Percentiles rank a stretch among this genome's conserved stretches.
These are phyloP conservation scores for Notarius lentiginosus DNA, from an alignment of 2,113 vertebrate genomes.

Conservation along the genomic window DNA sequence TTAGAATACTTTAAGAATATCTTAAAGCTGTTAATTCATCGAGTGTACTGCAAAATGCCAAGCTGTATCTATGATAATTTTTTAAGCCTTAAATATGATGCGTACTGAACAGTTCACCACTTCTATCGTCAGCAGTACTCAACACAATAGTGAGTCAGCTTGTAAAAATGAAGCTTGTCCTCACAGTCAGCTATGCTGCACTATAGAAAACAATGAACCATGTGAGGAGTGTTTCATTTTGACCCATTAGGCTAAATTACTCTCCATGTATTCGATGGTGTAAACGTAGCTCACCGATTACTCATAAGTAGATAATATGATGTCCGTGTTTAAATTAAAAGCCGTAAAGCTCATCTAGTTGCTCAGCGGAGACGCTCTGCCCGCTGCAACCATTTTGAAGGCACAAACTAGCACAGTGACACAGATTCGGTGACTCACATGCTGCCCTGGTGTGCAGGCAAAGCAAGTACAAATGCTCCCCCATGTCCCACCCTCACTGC, in stretches of 20 bases:
- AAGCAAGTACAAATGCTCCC: constrained; percentile 37
- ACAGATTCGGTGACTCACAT: constrained; percentile 69
- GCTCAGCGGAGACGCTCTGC: constrained; percentile 56
- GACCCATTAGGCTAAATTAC: constrained; percentile 44
- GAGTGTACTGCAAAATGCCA: neutral
- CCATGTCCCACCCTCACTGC: constrained; percentile 47
- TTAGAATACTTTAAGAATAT: no score
- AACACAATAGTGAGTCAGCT: neutral
- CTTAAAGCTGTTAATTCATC: no score
- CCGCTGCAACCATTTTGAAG: constrained; percentile 47
- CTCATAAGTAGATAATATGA: constrained; percentile 60
- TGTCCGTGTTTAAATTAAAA: constrained; percentile 68
- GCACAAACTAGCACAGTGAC: constrained; percentile 70
- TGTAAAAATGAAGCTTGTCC: constrained; percentile 1
- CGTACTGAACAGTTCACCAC: neutral
- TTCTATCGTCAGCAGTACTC: neutral
- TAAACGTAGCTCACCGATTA: constrained; percentile 54
- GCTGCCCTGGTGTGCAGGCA: constrained; percentile 50
- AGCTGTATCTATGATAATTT: neutral
- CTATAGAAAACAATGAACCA: constrained; percentile 9
- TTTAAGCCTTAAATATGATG: neutral
- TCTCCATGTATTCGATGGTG: constrained; percentile 50
- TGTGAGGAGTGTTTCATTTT: neutral
- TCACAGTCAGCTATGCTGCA: neutral
- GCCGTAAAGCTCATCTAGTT: constrained; percentile 70